These are phyloP conservation scores for Conistra vaccinii DNA, from an alignment of 2,888 invertebrate species.

Conservation along the genomic window DNA sequence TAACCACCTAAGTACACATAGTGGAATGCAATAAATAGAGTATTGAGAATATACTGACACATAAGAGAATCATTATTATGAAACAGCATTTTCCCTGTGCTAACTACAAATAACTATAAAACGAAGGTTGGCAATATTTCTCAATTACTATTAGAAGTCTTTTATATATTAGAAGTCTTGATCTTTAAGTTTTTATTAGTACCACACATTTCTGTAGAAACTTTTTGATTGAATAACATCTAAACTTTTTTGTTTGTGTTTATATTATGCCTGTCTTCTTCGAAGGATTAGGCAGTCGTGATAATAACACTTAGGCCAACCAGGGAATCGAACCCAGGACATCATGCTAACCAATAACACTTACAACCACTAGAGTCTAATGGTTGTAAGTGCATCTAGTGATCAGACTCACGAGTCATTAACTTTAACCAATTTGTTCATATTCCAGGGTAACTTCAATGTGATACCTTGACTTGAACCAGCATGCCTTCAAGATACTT, in stretches of 20 bases:
- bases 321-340: not conserved
- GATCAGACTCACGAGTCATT: not conserved
- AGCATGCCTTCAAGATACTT: slow-evolving; percentile 96
- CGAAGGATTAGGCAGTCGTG: not conserved
- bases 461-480: slow-evolving; percentile 92
- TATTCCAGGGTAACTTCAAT: not conserved
- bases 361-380: too few relatives aligned
- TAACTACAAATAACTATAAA: not conserved
- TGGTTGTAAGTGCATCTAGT: too few relatives aligned
- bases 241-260: not conserved
- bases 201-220: not conserved
- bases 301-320: not conserved
- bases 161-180: not conserved
- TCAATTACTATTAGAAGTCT: not conserved
- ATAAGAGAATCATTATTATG: not conserved
- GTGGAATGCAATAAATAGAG: not conserved
- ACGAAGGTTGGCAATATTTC: not conserved
- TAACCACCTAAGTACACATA: too few relatives aligned
- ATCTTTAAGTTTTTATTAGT: not conserved
- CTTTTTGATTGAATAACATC: not conserved
- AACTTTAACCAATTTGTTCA: not conserved
- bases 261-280: not conserved
- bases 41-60: not conserved
- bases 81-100: not conserved
- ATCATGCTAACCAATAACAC: not conserved